Conservation (phyloP, 2,797 vertebrate genomes). For the Trachops cirrhosus region DNA sequence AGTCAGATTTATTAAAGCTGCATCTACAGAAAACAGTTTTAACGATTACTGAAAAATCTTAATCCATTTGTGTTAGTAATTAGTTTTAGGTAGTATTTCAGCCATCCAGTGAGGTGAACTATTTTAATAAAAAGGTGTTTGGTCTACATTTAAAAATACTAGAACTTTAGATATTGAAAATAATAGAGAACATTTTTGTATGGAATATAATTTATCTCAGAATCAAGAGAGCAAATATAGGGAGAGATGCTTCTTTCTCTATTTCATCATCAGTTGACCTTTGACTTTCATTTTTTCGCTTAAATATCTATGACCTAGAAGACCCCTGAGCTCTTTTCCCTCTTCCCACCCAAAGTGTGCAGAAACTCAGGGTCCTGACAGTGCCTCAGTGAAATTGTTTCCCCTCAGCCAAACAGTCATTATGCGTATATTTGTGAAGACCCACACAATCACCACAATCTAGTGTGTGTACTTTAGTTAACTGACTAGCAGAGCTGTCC, state of each 20-base stretch:
- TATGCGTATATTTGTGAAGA: slow-evolving; percentile 7
- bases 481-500: not conserved
- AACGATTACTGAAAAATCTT: slow-evolving; percentile 32
- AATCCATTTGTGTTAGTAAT: slow-evolving; percentile 9
- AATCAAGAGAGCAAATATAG: not conserved
- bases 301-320: not conserved
- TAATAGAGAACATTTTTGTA: not conserved
- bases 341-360: not conserved
- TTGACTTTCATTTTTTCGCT: not conserved
- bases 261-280: not conserved
- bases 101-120: not conserved
- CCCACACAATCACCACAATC: not conserved
- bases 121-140: slow-evolving; percentile 6
- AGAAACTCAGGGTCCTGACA: not conserved
- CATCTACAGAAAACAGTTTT: not conserved
- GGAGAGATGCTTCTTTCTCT: not conserved
- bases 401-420: slow-evolving; percentile 28
- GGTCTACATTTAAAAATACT: not conserved
- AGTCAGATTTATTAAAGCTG: slow-evolving; percentile 43
- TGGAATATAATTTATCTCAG: not conserved
- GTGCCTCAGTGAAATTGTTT: not conserved
- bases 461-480: not conserved
- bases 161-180: not conserved
- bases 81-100: slow-evolving; percentile 11
- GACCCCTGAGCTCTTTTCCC: not conserved